These are phyloP conservation scores for Hippocampus kuda DNA, from an alignment of 2,797 vertebrate species.

Conservation along the genomic window DNA sequence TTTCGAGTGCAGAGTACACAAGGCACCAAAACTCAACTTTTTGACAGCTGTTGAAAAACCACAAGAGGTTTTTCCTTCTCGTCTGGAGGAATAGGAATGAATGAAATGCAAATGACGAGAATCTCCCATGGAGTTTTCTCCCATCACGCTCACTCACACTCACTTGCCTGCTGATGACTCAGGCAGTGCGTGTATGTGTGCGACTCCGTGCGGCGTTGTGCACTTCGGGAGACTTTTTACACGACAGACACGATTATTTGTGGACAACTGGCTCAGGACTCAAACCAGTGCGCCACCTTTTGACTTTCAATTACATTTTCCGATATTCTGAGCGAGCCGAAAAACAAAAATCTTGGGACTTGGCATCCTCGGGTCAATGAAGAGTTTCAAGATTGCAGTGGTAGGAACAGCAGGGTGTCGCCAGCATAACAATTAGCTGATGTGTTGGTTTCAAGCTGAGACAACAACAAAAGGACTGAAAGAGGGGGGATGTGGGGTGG, in stretches of 20 bases:
- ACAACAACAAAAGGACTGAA: not conserved
- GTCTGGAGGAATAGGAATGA: not conserved
- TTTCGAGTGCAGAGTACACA: not conserved
- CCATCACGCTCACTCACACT: constrained; percentile 24
- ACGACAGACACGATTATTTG: not conserved
- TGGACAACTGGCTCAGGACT: not conserved
- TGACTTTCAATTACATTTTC: not conserved
- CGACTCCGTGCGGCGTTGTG: not conserved
- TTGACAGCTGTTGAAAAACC: not conserved
- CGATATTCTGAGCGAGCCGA: not conserved
- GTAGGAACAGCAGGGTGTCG: not conserved
- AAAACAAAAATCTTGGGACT: not conserved
- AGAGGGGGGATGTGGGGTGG: not conserved
- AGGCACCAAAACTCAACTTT: too few relatives aligned
- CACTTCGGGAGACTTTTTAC: not conserved
- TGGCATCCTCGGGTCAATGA: not conserved
- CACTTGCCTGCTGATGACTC: constrained; percentile 41
- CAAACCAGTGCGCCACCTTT: not conserved
- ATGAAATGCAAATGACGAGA: constrained; percentile 23
- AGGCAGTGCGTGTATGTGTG: constrained; percentile 28
- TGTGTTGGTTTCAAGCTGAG: not conserved
- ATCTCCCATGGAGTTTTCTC: constrained; percentile 53
- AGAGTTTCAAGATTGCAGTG: not conserved
- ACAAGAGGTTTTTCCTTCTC: not conserved
- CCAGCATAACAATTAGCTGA: not conserved